These are phyloP conservation scores for Lophius americanus DNA, from an alignment of 2,797 vertebrate species.

Conservation along the genomic window DNA sequence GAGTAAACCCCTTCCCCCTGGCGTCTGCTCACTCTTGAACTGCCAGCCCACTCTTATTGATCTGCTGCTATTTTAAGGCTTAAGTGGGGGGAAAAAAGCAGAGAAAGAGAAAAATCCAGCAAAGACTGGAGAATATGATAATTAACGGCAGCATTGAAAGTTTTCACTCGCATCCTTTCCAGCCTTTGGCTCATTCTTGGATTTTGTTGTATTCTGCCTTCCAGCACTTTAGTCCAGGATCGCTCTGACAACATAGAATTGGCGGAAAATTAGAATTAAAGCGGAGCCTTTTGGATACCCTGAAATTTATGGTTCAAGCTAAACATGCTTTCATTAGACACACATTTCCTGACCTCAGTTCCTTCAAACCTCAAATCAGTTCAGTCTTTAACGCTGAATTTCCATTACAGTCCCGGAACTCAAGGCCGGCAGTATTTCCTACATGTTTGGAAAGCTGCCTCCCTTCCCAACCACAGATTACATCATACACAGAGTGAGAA, in stretches of 20 bases:
- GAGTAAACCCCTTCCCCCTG: conserved; percentile 33
- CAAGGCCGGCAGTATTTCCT: background rate
- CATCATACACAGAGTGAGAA: background rate
- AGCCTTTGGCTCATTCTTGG: background rate
- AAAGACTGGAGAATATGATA: conserved; percentile 11
- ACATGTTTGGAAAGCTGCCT: background rate
- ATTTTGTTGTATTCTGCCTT: background rate
- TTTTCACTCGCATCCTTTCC: background rate
- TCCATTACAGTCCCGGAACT: background rate
- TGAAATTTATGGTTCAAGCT: background rate
- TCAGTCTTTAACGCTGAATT: background rate
- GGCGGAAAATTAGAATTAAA: background rate
- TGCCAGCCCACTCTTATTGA: conserved; percentile 41
- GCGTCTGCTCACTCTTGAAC: conserved; percentile 19
- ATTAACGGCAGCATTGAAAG: background rate
- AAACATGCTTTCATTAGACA: background rate
- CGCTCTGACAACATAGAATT: background rate
- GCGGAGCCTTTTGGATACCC: too few relatives aligned
- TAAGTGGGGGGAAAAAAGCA: conserved; percentile 25
- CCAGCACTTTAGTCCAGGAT: background rate
- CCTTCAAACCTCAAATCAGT: background rate
- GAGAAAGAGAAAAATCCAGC: conserved; percentile 10
- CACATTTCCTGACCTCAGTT: background rate
- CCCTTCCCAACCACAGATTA: background rate
- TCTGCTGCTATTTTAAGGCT: conserved; percentile 49